Percentiles rank a stretch among this genome's conserved stretches.
Conservation (phyloP, 2,797 vertebrate species). For the Sebastes nivosus region DNA sequence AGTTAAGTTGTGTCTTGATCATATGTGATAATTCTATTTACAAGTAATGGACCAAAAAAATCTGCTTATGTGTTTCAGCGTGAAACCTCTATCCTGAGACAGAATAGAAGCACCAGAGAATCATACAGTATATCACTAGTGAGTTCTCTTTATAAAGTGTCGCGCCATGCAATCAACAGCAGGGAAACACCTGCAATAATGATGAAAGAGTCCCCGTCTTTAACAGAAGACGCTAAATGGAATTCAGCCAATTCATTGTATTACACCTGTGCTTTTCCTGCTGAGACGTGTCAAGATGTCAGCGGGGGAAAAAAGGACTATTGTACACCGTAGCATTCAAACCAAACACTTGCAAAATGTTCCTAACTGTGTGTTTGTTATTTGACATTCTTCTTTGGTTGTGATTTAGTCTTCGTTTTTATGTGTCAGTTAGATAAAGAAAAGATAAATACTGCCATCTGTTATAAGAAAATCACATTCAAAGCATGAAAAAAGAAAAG, state of each 20-base stretch:
- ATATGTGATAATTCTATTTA: background rate
- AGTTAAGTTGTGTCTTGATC: background rate
- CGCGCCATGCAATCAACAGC: background rate
- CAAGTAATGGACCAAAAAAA: background rate
- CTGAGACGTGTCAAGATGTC: background rate
- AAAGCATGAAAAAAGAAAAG: background rate
- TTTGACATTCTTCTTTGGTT: background rate
- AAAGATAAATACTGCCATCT: background rate
- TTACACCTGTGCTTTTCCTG: background rate
- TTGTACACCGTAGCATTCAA: background rate
- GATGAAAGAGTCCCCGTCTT: background rate
- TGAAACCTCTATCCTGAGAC: background rate
- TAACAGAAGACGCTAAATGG: background rate
- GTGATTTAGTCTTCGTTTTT: background rate
- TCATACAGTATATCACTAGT: background rate
- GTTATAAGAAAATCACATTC: background rate
- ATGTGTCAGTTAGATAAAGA: slow-evolving; percentile 3
- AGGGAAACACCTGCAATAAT: background rate
- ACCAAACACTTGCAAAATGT: background rate
- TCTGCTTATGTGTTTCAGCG: background rate
- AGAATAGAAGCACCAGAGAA: background rate
- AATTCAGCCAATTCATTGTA: background rate
- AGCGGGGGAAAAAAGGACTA: background rate
- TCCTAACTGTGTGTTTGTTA: background rate
- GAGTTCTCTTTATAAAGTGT: background rate